phyloP scores from a whole-genome alignment of 2,888 invertebrate species.

The Pandemis heparana region DNA sequence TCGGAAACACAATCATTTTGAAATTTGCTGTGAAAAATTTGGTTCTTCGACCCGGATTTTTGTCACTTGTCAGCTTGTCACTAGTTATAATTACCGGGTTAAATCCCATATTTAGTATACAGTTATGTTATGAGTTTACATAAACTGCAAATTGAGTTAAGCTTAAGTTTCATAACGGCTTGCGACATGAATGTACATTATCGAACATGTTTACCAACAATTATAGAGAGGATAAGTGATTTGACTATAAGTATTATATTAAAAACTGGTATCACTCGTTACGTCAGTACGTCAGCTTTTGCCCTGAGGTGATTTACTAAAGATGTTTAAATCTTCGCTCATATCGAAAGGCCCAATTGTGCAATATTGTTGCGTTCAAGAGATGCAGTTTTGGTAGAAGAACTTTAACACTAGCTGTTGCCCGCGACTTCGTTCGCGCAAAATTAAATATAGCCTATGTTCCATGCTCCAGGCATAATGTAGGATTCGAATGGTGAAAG shows the following conservation, averaged over 20 bases:
- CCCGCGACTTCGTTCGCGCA: no score
- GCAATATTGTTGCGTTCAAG: no score
- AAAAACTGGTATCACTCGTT: not conserved
- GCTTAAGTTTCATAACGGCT: slow-evolving; percentile 28
- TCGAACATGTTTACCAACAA: slow-evolving; percentile 28
- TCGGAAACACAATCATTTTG: not conserved
- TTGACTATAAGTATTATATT: slow-evolving; percentile 4
- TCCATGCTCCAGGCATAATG: no score
- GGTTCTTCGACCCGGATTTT: slow-evolving; percentile 16
- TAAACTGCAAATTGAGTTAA: slow-evolving; percentile 3
- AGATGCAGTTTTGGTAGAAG: no score
- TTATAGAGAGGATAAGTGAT: slow-evolving; percentile 26
- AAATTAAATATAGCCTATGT: no score
- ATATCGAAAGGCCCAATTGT: no score
- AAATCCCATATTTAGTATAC: slow-evolving; percentile 13
- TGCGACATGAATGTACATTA: slow-evolving; percentile 3
- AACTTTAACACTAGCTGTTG: no score
- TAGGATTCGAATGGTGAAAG: no score
- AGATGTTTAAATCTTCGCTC: not conserved
- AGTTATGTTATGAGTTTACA: slow-evolving; percentile 9
- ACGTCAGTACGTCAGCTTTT: slow-evolving; percentile 12
- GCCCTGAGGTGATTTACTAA: not conserved
- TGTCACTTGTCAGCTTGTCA: not conserved
- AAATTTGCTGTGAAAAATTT: not conserved
- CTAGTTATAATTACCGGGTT: not conserved